Evolutionary conservation across 2,888 invertebrate species (phyloP), one percentile per base, ranked within the genome.

Genomic region (Tenodera sinensis): DNA sequence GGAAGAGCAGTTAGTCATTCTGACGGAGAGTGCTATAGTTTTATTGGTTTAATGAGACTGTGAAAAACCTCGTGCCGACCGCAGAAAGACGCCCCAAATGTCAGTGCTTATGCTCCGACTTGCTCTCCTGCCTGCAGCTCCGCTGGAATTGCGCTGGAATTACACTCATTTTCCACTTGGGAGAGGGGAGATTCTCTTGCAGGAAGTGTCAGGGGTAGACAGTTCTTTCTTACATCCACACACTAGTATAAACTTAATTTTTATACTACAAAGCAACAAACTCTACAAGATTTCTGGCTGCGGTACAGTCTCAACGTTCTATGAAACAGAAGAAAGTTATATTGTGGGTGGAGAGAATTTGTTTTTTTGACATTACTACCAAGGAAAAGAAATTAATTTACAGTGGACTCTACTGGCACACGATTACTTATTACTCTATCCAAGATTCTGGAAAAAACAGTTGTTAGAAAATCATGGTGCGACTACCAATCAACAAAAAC

Each of bases 11-110:
- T 71, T 71, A 71, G 54, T 71, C 54, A 71, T 71, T 25, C 20
- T 25, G 25, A 20, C 54, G 54, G 15, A 71, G 54, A 71, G 54
- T 87, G 81, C 87, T 81, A 81, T 82, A 82, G 81, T 87, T 87
- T 87, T 87, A 87, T 87, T 87, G 87, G 87, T 87, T 87, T 87
- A 87, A 87, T 87, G 87, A 87, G 82, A 87, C 87, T 82, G 82
- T 30, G 87, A 87, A 71, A 71, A 71, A 71, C 54, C 54, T 54
- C 54, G 54, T 71, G 54, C 54, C 54, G 54, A 71, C 54, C 54
- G 54, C 54, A 71, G 54, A 71, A 71, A 71, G 54, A 71, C 54
- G 81, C 42, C 86, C 28, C 86, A 28, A 82, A 81, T 82, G 87
- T 85, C 85, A 87, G 28, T 34, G 85, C 47, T 85, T 85, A 28